Evolutionary conservation across 1,140 invertebrate genomes (phyloP), one percentile per base, ranked within the genome.

Genomic region (Drosophila persimilis): DNA sequence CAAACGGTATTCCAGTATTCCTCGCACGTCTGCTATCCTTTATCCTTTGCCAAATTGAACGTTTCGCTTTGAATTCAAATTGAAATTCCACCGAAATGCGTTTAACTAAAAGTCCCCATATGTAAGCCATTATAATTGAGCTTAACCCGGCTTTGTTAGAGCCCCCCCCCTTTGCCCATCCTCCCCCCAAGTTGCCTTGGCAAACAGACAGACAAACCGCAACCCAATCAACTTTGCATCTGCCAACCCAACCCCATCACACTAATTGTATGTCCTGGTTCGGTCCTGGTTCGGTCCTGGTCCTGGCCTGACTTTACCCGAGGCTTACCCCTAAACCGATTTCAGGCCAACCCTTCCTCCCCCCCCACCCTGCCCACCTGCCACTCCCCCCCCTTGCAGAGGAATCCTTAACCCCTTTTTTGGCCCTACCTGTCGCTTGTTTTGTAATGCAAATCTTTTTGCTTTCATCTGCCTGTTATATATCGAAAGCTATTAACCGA

Each of bases 391-490:
- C 7, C 15, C 15, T 15, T 15, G 0, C 29, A 31, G 29, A 7
- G 24, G 24, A 26, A 13, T 13, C 35, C 35, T 13, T 39, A 15
- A 24, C 48, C 29, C 31, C 15, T 15, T 29, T 11, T 47, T 4
- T 26, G 24, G 57, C 54, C 80, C 74, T 74, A 86, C 77, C 80
- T 85, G 83, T 72, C 81, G 77, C 73, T 67, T 76, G 56, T 76
- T 86, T 86, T 86, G 83, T 88, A 88, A 86, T 86, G 81, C 81
- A 86, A 86, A 86, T 86, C 81, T 88, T 81, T 73, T 81, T 65
- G 83, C 83, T 86, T 86, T 86, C 81, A 86, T 86, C 83, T 86
- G 81, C 78, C 81, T 81, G 81, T 88, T 86, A 88, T 86, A 81
- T 81, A 86, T 86, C 83, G 77, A 80, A 86, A 72, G 77, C 81